Evolutionary conservation across 2,113 vertebrate species (phyloP), one percentile per base, ranked within the genome.

Genomic region (Alces alces): DNA sequence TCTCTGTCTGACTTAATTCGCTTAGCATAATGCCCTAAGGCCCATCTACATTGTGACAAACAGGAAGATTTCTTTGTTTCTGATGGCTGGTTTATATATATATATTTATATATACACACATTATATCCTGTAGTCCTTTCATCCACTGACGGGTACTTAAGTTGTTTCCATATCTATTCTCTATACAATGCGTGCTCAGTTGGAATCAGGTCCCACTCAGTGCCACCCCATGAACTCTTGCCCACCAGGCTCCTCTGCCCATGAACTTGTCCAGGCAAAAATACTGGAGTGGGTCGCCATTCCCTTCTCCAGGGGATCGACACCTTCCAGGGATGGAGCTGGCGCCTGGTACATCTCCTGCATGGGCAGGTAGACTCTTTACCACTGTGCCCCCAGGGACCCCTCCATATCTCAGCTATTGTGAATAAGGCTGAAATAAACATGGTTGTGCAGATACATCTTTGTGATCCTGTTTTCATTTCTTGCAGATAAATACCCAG

Each of bases 201-300:
- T 2, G 1, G 64, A 70, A 21, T 36, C 19, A 1, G 1, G 66
- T 39, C n/a, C n/a, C 5, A 0, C 21, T 73, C 66, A 39, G 0
- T 39, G 36, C 66, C 19, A 39, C 70, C 70, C 36, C 39, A 27
- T 27, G 70, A 23, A 14, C 36, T 73, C 11, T 1, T 14, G 70
- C 36, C 10, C 36, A 7, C 36, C 36, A 43, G 70, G 4, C 70
- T 43, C 70, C 36, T 27, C 70, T 76, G 23, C 25, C 36, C 23
- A 27, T 7, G 23, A 43, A 39, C 13, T 0, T 43, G 21, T 76
- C 36, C 36, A 76, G 36, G 21, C 70, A 27, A 27, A 12, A 43
- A 39, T 39, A 6, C n/a, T 3, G 21, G 21, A 25, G 70, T 25
- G 1, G 19, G 36, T 6, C 43, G 70, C 36, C 70, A 1, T 43